Conservation (phyloP, 2,888 invertebrate genomes). For the Andricus curvator region DNA sequence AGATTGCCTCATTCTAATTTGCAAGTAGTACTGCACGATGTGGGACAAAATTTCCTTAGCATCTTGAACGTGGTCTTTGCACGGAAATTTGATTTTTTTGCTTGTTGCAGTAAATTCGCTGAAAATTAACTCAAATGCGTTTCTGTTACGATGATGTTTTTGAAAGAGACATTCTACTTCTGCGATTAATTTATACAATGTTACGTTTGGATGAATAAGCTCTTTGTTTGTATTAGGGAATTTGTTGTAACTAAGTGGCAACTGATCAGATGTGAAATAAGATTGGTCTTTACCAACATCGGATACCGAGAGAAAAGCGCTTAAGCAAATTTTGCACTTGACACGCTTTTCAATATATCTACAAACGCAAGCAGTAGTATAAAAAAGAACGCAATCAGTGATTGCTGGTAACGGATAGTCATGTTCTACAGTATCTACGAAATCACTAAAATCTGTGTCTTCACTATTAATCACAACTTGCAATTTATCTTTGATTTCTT, state of each 20-base stretch:
- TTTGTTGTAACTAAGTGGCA: not conserved
- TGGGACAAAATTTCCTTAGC: not conserved
- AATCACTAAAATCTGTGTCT: no score
- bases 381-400: not conserved
- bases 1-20: not conserved
- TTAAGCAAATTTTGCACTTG: not conserved
- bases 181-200: no score
- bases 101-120: no score
- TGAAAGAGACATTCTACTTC: no score
- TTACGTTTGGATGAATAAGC: no score
- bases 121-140: no score
- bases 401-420: constrained; percentile 1
- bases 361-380: no score
- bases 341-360: not conserved
- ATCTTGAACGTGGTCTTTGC: not conserved
- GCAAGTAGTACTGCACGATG: not conserved
- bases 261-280: no score
- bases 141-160: not conserved
- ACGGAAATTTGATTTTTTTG: not conserved
- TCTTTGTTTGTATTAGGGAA: no score
- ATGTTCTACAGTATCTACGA: not conserved
- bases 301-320: not conserved
- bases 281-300: not conserved
- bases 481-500: no score
- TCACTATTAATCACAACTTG: not conserved